Base-by-base conservation (phyloP, 1,140 invertebrate genomes). In the Apocrypta bakeri region DNA sequence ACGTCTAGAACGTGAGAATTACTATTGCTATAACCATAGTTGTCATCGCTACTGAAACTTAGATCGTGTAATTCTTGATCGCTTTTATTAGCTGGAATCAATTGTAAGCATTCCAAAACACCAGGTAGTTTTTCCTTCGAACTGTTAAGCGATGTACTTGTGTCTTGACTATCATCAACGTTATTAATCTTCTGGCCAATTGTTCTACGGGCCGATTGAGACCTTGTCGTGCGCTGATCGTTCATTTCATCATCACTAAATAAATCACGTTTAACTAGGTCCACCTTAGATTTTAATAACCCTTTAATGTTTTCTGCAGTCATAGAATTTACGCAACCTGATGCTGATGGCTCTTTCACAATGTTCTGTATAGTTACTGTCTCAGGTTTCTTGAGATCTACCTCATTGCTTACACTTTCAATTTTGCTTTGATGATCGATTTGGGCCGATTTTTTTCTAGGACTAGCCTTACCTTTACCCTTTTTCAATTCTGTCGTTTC, bases 191-290 rank as follows among this genome's bases (percentile, higher is more conserved):
- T 76, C 63, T 24, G 80, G 12, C 7, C 29, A 4, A 4, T 42
- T n/a, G 33, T 27, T 14, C 82, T 77, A 24, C 77, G 56, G 11
- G 77, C 77, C 0, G 77, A 17, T 64, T 80, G 82, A 8, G 85
- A 87, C 11, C 86, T 84, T 8, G 87, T 88, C 31, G 87, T 88
- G 21, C 83, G 86, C n/a, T 88, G 86, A 42, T 91, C 88, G 0
- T 81, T 82, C 17, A 82, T 86, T 78, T 91, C 90, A 0, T 91
- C 90, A n/a, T 91, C 90, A 71, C 88, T 91, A 7, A 92, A 92
- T 12, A 92, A 85, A 76, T 92, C 91, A 24, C 91, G 84, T 42
- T 91, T 92, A 0, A 92, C 87, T 74, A 87, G 86, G 75, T 92
- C 90, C 0, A 91, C 88, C 27, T 91, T 92, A 0, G 85, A 68